Percentiles rank a stretch among this genome's conserved stretches.
Conservation (phyloP, 1,140 invertebrate species). For the Drosophila arizonae region DNA sequence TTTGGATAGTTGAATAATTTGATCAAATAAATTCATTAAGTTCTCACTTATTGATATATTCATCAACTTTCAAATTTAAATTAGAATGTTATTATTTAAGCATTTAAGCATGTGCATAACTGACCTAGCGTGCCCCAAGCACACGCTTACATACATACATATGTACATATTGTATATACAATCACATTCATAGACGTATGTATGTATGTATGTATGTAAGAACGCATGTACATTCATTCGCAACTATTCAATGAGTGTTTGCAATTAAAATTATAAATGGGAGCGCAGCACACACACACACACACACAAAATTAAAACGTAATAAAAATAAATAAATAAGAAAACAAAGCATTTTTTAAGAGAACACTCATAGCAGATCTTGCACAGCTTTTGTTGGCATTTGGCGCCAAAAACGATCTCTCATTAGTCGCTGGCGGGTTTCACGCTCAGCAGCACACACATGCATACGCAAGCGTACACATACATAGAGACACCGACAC, state of each 20-base stretch:
- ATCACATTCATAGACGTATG: not conserved
- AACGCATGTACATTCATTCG: not conserved
- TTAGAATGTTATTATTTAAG: not conserved
- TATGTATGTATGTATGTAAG: not conserved
- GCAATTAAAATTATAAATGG: slow-evolving; percentile 11
- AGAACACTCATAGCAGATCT: slow-evolving; percentile 13
- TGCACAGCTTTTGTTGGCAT: slow-evolving; percentile 31
- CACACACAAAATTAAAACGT: not conserved
- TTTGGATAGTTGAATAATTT: not conserved
- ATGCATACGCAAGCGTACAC: slow-evolving; percentile 6
- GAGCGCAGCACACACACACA: not conserved
- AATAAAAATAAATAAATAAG: slow-evolving; percentile 2
- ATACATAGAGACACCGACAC: not conserved
- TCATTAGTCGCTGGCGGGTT: slow-evolving; percentile 4
- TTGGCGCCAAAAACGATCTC: slow-evolving; percentile 50
- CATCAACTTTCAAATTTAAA: slow-evolving; percentile 8
- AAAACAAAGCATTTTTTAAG: not conserved
- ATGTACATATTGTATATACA: not conserved
- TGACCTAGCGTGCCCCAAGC: slow-evolving; percentile 1
- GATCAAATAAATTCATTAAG: not conserved
- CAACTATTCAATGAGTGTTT: slow-evolving; percentile 8
- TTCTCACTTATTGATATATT: not conserved
- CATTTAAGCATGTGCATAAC: not conserved
- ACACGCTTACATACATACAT: slow-evolving; percentile 1
- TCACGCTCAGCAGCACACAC: slow-evolving; percentile 8